These are phyloP conservation scores for Onychostoma macrolepis DNA, from an alignment of 2,113 vertebrate species.

Conservation along the genomic window DNA sequence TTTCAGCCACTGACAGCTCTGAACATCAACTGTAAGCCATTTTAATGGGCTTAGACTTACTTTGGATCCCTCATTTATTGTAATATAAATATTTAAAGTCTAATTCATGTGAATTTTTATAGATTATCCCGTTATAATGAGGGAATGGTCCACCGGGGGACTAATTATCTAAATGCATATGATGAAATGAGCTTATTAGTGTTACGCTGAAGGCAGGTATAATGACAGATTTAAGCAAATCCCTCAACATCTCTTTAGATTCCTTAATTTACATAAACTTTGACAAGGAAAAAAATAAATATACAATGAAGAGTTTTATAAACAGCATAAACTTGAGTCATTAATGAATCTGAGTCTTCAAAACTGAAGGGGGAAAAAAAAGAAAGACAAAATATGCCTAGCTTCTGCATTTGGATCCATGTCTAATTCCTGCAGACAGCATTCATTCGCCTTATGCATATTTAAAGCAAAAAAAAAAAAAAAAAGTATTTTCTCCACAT, in stretches of 20 bases:
- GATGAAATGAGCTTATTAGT: constrained; percentile 25
- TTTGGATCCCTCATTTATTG: not conserved
- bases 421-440: not conserved
- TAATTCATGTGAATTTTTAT: constrained; percentile 18
- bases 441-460: not conserved
- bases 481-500: not conserved
- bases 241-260: constrained; percentile 13
- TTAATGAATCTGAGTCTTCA: not conserved
- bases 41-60: constrained; percentile 4
- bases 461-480: not conserved
- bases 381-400: not conserved
- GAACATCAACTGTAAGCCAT: not conserved
- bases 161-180: constrained; percentile 17
- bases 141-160: constrained; percentile 13
- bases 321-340: not conserved
- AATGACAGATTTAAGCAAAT: constrained; percentile 29
- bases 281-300: constrained; percentile 7
- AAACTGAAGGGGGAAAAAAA: not conserved
- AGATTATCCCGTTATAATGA: constrained; percentile 24
- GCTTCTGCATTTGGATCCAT: not conserved
- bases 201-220: constrained; percentile 5
- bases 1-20: constrained; percentile 1
- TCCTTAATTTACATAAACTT: constrained; percentile 7
- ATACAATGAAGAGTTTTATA: not conserved
- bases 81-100: constrained; percentile 22